Percentiles rank a stretch among this genome's conserved stretches.
Conservation (phyloP, 2,797 vertebrate genomes). For the Amblyraja radiata region DNA sequence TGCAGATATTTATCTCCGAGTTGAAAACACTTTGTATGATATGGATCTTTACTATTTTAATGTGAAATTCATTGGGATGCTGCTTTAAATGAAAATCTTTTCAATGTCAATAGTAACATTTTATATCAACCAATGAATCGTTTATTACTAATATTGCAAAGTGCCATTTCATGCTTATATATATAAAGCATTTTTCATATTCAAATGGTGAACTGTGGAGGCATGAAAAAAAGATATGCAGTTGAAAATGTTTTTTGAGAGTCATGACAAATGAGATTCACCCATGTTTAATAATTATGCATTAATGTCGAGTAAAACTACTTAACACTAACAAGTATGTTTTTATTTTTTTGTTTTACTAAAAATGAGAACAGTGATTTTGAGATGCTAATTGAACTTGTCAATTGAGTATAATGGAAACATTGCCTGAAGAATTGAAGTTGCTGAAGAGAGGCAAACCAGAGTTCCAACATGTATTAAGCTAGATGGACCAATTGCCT, state of each 20-base stretch:
- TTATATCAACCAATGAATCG: background rate
- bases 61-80: background rate
- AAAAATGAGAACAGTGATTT: background rate
- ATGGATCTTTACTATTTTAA: background rate
- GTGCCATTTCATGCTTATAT: constrained; percentile 14
- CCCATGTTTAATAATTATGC: background rate
- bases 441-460: background rate
- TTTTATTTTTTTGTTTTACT: background rate
- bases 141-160: background rate
- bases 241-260: background rate
- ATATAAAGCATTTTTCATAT: background rate
- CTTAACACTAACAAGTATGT: background rate
- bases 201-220: background rate
- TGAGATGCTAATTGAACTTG: background rate
- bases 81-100: background rate
- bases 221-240: background rate
- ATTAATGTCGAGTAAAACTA: background rate
- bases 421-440: background rate
- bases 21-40: constrained; percentile 10
- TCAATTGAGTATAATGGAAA: background rate
- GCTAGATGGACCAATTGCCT: background rate
- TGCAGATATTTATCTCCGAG: constrained; percentile 16
- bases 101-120: background rate
- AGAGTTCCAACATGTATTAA: background rate
- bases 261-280: background rate